These are phyloP conservation scores for Notarius lentiginosus DNA, from an alignment of 2,113 vertebrate genomes.

Conservation along the genomic window DNA sequence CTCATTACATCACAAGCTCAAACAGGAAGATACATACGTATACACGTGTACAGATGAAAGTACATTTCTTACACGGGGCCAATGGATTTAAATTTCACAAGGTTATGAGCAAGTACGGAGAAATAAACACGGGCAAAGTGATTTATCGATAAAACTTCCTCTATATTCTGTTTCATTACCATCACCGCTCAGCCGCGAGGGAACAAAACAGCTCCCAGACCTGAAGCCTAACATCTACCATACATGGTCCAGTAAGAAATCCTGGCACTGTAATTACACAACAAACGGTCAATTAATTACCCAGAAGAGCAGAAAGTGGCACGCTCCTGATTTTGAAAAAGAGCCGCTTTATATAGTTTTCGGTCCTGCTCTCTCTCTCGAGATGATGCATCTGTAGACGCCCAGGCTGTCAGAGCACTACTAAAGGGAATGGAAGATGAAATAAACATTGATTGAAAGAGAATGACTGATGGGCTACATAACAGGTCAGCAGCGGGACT, in stretches of 20 bases:
- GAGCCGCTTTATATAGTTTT: constrained; percentile 12
- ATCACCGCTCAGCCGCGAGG: not conserved
- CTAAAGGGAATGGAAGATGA: constrained; percentile 72
- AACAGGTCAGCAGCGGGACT: constrained; percentile 62
- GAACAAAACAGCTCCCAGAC: constrained; percentile 12
- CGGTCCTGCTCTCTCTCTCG: constrained; percentile 2
- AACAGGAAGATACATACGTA: not conserved
- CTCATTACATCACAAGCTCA: not conserved
- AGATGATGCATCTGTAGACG: constrained; percentile 26
- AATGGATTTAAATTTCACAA: not conserved
- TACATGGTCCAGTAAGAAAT: constrained; percentile 15
- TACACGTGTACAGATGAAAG: not conserved
- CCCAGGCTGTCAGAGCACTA: constrained; percentile 45
- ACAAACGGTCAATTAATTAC: constrained; percentile 41
- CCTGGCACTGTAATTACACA: not conserved
- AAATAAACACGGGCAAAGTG: not conserved
- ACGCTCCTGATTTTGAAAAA: constrained; percentile 42
- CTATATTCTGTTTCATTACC: not conserved
- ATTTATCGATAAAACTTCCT: constrained; percentile 4
- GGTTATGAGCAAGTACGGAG: not conserved
- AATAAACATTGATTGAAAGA: constrained; percentile 73
- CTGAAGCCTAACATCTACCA: constrained; percentile 11
- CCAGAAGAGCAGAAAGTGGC: constrained; percentile 18
- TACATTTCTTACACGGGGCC: not conserved
- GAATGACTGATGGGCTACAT: constrained; percentile 74